Percentiles rank a stretch among this genome's conserved stretches.
phyloP scores from a whole-genome alignment of 2,888 invertebrate genomes.

The Fragum whitleyi region DNA sequence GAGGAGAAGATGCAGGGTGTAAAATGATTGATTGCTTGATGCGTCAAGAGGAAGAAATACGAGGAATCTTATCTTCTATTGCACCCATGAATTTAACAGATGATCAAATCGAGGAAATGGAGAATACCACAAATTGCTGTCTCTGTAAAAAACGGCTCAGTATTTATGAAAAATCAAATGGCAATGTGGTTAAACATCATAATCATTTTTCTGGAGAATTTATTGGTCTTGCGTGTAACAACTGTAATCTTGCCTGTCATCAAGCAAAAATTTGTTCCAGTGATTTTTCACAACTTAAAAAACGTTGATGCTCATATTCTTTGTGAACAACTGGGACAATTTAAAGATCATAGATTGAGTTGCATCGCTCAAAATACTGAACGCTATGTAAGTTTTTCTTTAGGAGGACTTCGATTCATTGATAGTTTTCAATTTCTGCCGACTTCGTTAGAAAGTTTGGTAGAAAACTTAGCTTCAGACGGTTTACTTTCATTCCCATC shows the following conservation, averaged over 20 bases:
- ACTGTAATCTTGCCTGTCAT: conserved; percentile 41
- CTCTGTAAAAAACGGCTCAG: conserved; percentile 42
- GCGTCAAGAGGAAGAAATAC: conserved; percentile 44
- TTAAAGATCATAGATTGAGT: conserved; percentile 31
- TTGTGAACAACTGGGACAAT: conserved; percentile 33
- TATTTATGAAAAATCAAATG: conserved; percentile 26
- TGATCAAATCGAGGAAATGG: conserved; percentile 35
- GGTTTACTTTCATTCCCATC: conserved; percentile 46
- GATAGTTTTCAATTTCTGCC: conserved; percentile 60
- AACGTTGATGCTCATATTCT: conserved; percentile 47
- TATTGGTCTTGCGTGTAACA: conserved; percentile 48
- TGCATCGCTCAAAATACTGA: conserved; percentile 51
- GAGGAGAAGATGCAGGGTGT: conserved; percentile 37
- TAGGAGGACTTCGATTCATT: conserved; percentile 52
- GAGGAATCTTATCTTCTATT: conserved; percentile 32
- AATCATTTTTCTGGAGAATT: conserved; percentile 45
- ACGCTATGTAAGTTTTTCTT: conserved; percentile 55
- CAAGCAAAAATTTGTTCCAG: conserved; percentile 47
- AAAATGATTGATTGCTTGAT: conserved; percentile 47
- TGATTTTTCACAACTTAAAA: conserved; percentile 49
- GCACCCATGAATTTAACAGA: conserved; percentile 34
- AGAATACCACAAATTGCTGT: conserved; percentile 31
- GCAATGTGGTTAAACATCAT: conserved; percentile 44
- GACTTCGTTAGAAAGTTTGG: conserved; percentile 34
- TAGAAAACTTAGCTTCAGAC: conserved; percentile 40